Conservation (phyloP, 2,113 vertebrate species). For the Scortum barcoo region DNA sequence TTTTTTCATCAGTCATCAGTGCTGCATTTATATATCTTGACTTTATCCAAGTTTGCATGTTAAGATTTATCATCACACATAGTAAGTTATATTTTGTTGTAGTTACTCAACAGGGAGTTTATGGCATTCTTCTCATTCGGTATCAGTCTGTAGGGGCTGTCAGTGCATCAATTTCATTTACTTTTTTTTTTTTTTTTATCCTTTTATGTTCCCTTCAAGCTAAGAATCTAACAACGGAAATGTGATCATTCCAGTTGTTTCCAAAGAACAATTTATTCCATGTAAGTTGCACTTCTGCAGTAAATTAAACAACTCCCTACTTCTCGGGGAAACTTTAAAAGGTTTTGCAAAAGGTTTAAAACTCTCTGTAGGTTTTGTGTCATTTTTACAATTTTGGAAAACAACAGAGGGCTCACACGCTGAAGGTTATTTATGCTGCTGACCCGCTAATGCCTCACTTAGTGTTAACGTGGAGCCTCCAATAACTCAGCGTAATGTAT, state of each 20-base stretch:
- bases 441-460: conserved; percentile 6
- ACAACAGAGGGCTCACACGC: background rate
- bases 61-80: background rate
- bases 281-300: background rate
- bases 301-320: conserved; percentile 7
- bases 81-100: background rate
- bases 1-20: background rate
- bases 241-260: background rate
- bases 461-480: background rate
- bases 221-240: background rate
- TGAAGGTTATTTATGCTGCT: conserved; percentile 11
- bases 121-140: too few species aligned
- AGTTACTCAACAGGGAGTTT: background rate
- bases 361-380: background rate
- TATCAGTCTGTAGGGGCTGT: background rate
- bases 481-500: background rate
- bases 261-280: background rate
- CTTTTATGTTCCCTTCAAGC: background rate
- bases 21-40: background rate
- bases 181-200: background rate
- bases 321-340: background rate
- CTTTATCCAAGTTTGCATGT: background rate
- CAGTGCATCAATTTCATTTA: background rate
- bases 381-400: conserved; percentile 7
- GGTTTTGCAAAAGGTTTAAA: background rate